A percentile compares a stretch with the other conserved stretches of the same genome.
Evolutionary conservation across 2,888 invertebrate species (phyloP).

Genomic region (Leptinotarsa juncta): DNA sequence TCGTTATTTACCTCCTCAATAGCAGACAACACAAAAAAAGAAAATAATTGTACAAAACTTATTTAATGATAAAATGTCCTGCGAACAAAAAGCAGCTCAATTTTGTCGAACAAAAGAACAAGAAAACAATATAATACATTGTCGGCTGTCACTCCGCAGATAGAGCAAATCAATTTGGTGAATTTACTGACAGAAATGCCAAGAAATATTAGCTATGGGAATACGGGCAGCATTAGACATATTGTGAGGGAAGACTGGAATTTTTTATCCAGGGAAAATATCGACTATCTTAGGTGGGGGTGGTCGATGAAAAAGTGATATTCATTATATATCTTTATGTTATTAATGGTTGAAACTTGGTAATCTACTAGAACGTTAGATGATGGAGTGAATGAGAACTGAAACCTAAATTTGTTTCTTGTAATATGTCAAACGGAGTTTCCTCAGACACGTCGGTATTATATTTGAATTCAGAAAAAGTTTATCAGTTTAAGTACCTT

Average conservation of each 20-base stretch:
- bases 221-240: conserved; percentile 42
- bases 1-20: conserved; percentile 8
- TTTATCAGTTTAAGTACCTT: too few relatives aligned
- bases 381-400: not conserved
- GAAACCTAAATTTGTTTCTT: not conserved
- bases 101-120: conserved; percentile 55
- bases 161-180: conserved; percentile 56
- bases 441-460: too few relatives aligned
- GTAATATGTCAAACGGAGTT: too few relatives aligned
- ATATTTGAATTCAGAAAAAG: too few relatives aligned
- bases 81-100: conserved; percentile 51
- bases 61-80: conserved; percentile 51
- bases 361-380: not conserved
- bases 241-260: conserved; percentile 37
- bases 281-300: conserved; percentile 9
- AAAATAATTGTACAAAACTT: conserved; percentile 51
- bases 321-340: not conserved
- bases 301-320: conserved; percentile 23
- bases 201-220: conserved; percentile 48
- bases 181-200: conserved; percentile 53
- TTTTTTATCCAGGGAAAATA: conserved; percentile 29
- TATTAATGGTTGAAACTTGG: not conserved
- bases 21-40: conserved; percentile 34
- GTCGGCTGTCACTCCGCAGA: conserved; percentile 56
- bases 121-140: conserved; percentile 59